Evolutionary conservation across 1,140 invertebrate genomes (phyloP).

Genomic region (Delia radicum): DNA sequence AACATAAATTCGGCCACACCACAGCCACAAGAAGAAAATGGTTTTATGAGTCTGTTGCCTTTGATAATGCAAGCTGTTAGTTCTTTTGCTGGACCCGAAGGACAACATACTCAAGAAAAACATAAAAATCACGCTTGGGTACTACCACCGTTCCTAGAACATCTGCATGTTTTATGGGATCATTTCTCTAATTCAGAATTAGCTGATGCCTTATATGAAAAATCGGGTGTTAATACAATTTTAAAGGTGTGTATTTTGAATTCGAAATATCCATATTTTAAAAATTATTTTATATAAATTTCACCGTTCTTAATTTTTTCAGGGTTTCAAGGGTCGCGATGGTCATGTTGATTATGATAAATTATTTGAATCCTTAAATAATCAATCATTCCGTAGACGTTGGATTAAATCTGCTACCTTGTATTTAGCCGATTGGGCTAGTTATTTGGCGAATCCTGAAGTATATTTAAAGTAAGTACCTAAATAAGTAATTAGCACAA

Average conservation of each 20-base stretch:
- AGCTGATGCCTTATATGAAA: constrained; percentile 70
- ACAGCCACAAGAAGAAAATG: constrained; percentile 43
- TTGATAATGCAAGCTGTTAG: constrained; percentile 64
- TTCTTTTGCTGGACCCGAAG: constrained; percentile 59
- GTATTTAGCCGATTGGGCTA: constrained; percentile 72
- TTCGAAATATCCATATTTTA: background rate
- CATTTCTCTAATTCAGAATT: constrained; percentile 77
- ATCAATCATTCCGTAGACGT: constrained; percentile 70
- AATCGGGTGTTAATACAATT: constrained; percentile 68
- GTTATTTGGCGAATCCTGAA: constrained; percentile 72
- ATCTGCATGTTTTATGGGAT: constrained; percentile 73
- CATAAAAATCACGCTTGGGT: constrained; percentile 71
- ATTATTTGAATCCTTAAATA: constrained; percentile 75
- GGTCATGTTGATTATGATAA: constrained; percentile 70
- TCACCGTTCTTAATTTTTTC: background rate
- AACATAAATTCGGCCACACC: background rate
- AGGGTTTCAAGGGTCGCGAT: constrained; percentile 63
- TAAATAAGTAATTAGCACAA: no score
- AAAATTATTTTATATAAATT: background rate
- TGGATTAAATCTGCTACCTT: constrained; percentile 75
- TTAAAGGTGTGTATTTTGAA: constrained; percentile 55
- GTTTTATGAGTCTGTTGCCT: constrained; percentile 66
- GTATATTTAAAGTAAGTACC: constrained; percentile 68
- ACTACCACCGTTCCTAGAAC: constrained; percentile 73
- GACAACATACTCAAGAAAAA: constrained; percentile 60